Evolutionary conservation across 2,113 vertebrate species (phyloP).

Genomic region (Stictonetta naevosa): DNA sequence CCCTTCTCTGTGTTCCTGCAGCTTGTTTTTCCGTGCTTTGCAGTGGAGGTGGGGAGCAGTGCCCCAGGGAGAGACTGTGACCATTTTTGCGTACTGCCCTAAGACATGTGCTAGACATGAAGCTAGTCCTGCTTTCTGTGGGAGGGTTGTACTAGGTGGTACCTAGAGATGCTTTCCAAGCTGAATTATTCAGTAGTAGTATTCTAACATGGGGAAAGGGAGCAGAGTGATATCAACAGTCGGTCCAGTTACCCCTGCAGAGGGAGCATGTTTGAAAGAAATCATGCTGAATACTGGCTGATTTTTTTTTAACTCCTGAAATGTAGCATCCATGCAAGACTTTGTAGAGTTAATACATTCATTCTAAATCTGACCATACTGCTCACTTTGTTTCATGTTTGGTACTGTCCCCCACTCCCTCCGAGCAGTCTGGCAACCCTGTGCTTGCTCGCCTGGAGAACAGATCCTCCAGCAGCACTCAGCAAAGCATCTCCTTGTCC

Average conservation of each 20-base stretch:
- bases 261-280: neutral
- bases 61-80: neutral
- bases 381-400: neutral
- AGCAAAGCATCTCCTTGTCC: neutral
- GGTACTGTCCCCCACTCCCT: neutral
- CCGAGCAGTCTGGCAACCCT: neutral
- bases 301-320: neutral
- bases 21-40: neutral
- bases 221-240: neutral
- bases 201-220: neutral
- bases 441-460: neutral
- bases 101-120: neutral
- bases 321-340: neutral
- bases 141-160: neutral
- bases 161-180: neutral
- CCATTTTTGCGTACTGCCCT: neutral
- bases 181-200: accelerated
- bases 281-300: neutral
- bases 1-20: neutral
- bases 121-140: neutral
- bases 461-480: neutral
- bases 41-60: neutral
- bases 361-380: accelerated
- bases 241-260: neutral
- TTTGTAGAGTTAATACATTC: neutral